These are phyloP conservation scores for Aix galericulata DNA, from an alignment of 2,113 vertebrate species.

Conservation along the genomic window DNA sequence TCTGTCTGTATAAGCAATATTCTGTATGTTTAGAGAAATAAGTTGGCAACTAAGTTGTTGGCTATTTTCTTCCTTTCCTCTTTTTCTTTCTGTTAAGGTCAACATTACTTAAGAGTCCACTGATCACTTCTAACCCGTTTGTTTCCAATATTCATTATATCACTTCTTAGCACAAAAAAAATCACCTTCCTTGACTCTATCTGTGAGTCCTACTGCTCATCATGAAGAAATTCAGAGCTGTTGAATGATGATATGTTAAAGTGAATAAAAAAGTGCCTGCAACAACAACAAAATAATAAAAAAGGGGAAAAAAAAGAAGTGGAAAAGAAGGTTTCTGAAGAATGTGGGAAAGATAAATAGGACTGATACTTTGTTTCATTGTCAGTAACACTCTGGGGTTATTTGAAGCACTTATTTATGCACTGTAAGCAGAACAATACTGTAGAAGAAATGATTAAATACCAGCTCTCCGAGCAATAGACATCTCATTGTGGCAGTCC, in stretches of 20 bases:
- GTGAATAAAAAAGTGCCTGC: constrained; percentile 85
- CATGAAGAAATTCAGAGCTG: constrained; percentile 84
- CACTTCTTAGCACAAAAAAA: constrained; percentile 71
- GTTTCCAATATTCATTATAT: constrained; percentile 40
- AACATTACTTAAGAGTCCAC: constrained; percentile 31
- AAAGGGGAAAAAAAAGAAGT: constrained; percentile 6
- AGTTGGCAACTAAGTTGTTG: neutral
- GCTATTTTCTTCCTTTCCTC: neutral
- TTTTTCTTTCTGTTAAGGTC: constrained; percentile 55
- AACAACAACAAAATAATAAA: constrained; percentile 84
- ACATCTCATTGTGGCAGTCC: constrained; percentile 93
- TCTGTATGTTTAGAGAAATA: neutral
- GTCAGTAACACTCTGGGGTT: constrained; percentile 94
- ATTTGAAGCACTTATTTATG: constrained; percentile 98
- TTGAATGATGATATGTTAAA: constrained; percentile 84
- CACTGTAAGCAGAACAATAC: constrained; percentile 99
- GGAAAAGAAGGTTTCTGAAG: constrained; percentile 77
- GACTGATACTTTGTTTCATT: constrained; percentile 93
- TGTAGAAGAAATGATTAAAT: constrained; percentile 97
- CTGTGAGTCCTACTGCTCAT: constrained; percentile 82
- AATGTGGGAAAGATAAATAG: constrained; percentile 93
- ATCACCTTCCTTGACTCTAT: constrained; percentile 73
- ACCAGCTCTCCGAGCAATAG: constrained; percentile 92
- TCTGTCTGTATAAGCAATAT: neutral
- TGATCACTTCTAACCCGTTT: constrained; percentile 21